Evolutionary conservation across 1,140 invertebrate species (phyloP), one percentile per base, ranked within the genome.

Genomic region (Drosophila serrata): DNA sequence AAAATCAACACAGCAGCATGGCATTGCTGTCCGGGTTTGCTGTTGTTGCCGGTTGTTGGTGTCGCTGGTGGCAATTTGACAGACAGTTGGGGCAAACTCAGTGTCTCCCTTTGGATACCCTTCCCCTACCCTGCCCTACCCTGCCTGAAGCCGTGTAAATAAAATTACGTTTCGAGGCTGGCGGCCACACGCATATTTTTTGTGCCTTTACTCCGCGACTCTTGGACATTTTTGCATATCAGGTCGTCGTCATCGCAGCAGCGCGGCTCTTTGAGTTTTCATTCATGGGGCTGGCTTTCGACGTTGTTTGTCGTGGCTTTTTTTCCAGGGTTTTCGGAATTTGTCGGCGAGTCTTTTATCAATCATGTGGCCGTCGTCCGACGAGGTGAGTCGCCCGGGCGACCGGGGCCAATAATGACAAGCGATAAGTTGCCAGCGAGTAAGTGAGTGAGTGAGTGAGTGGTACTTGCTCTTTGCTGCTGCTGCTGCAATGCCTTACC

Each of bases 301-400:
- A 64, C 70, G 82, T 85, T 82, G 81, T 88, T 75, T 59, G 65
- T 45, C 46, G 65, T 67, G 65, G 65, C 61, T 37, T 77, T 76
- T 76, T 76, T 53, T 75, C 55, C 55, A 56, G 59, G 59, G 70
- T 77, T 75, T 67, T 62, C 35, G 82, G 77, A 86, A 82, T 81
- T 84, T 90, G 84, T 90, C 80, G 85, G 61, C 69, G 69, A 72
- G 81, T 64, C 85, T 88, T 88, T 88, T 88, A 90, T 88, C 85
- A 88, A 88, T 90, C 84, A 87, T 87, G 76, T 65, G 76, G 64
- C 79, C 79, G 81, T 29, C 53, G 67, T 15, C 27, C n/a, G 49
- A 43, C 62, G 69, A 68, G 80, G 65, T 88, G 84, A 82, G 75
- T 77, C 84, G 79, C 69, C 76, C 62, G 62, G 84, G 33, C 51